Evolutionary conservation across 2,113 vertebrate genomes (phyloP).

Genomic region (Osmerus eperlanus): DNA sequence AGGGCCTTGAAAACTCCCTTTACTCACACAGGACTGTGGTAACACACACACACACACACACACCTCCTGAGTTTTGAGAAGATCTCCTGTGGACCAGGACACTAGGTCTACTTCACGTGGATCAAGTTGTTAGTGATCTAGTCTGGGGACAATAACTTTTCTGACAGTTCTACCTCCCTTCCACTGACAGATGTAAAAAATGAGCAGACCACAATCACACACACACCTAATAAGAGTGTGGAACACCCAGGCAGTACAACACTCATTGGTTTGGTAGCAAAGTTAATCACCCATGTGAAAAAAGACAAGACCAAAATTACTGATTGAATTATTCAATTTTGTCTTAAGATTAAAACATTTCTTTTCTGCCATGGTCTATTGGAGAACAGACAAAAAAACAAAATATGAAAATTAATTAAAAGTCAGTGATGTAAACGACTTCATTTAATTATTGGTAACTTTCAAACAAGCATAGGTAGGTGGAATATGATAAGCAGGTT

Average conservation of each 20-base stretch:
- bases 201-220: constrained; percentile 14
- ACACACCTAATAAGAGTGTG: constrained; percentile 9
- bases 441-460: constrained; percentile 64
- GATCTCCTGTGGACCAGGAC: no score
- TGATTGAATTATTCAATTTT: constrained; percentile 70
- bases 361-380: constrained; percentile 55
- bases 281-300: constrained; percentile 68
- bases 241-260: constrained; percentile 31
- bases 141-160: no score
- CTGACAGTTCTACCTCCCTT: no score
- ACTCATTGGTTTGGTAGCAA: constrained; percentile 53
- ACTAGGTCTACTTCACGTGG: no score
- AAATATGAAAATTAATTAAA: constrained; percentile 65
- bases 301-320: constrained; percentile 66
- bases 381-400: constrained; percentile 52
- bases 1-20: neutral
- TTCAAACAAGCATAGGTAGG: constrained; percentile 30
- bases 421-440: constrained; percentile 57
- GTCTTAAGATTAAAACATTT: constrained; percentile 64
- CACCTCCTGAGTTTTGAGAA: neutral
- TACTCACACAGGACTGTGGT: neutral
- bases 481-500: constrained; percentile 43
- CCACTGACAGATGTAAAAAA: no score
- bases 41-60: neutral
- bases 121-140: no score